Evolutionary conservation across 2,113 vertebrate species (phyloP), one percentile per base, ranked within the genome.

Genomic region (Odocoileus hemionus): DNA sequence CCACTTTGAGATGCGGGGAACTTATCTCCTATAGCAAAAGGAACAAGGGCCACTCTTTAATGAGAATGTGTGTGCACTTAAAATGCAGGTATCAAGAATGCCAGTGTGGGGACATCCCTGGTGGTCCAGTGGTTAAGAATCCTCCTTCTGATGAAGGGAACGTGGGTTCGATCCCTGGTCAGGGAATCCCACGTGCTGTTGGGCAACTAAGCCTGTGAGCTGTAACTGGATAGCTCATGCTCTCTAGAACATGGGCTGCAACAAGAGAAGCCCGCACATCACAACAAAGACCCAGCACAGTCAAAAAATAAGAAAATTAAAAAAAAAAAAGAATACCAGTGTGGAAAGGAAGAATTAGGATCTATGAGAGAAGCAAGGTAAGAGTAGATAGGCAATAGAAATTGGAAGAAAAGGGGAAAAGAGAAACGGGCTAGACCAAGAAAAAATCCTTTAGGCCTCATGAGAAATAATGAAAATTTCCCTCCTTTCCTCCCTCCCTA

Each of bases 301-400:
- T 39, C 12, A 43, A 76, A 43, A 76, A 74, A 13, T 43, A 7
- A 3, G 10, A 25, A 43, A 13, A 36, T n/a, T 64, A 0, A 23
- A 25, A 43, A 43, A 26, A 30, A 74, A 74, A 74, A 33, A 94
- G 64, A 89, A 74, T 58, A 84, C 47, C 33, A 67, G 5, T 1
- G 78, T 14, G 17, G 33, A 88, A 84, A 95, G 30, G 30, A 82
- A 95, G 78, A 85, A 74, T 43, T 70, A 45, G 39, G 30, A 70
- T 5, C 36, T 70, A 10, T 8, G 3, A 19, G n/a, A 58, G 10
- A 76, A 36, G n/a, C 3, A 28, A 83, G 54, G 14, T 47, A 28
- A 19, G 47, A 58, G 6, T n/a, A 36, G 36, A 5, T 15, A 86
- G 28, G 23, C 58, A 33, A 91, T 3, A 50, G 26, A 90, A 96